Evolutionary conservation across 2,797 vertebrate genomes (phyloP), one percentile per base, ranked within the genome.

Genomic region (Pangasius krempfi): DNA sequence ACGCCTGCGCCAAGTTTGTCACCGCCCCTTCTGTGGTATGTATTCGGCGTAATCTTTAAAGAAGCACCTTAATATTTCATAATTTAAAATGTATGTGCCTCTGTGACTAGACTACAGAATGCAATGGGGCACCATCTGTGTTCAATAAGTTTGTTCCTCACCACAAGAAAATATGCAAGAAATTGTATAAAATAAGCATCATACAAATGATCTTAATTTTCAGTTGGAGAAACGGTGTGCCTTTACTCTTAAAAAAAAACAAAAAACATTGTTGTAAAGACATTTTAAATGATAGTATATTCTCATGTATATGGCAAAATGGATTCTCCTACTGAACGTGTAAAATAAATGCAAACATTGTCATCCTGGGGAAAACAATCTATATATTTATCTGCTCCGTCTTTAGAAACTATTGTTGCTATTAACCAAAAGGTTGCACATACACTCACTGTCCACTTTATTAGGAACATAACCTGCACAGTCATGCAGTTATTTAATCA

Each of bases 1-100:
- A 97, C 33, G 93, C 95, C 90, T 97, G 96, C 92, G 94, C 95
- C 90, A 97, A 96, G 91, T 96, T 96, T 86, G 91, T 96, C 94
- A 95, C 94, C 76, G 95, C 94, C 87, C 94, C 96, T 64, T 94
- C 95, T 94, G 92, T 96, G 96, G 96, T 97, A 95, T 0, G 96
- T 92, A 92, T 88, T 70, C 4, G 7, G 27, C 33, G 4, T 84
- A 10, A n/a, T 50, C 14, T 66, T 44, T 83, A 18, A 60, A 62
- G 30, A 25, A 58, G 27, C 22, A 7, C 13, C 27, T 79, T 10
- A 4, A 20, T 56, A 9, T 80, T 33, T 22, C 2, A 13, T 76
- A 5, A 75, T 75, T 47, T 47, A 13, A 47, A 47, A 47, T 16
- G 16, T 20, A 14, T 78, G 50, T 80, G 18, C 9, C 30, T 80